These are phyloP conservation scores for Trogon surrucura DNA, from an alignment of 2,113 vertebrate species.

Conservation along the genomic window DNA sequence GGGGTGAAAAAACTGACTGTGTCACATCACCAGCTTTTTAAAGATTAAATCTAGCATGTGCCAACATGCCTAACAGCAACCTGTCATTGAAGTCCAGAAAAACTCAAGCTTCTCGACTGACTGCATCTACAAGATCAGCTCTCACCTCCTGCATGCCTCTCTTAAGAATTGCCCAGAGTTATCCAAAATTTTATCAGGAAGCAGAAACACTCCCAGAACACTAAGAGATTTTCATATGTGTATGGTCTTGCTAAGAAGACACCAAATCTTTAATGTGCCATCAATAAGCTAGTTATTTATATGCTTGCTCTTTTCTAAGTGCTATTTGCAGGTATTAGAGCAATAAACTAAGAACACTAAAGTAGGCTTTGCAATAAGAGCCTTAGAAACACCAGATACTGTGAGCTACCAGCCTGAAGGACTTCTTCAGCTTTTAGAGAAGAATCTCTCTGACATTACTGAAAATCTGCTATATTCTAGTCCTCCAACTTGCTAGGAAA, in stretches of 20 bases:
- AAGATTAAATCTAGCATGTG: constrained; percentile 15
- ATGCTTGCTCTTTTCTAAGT: background rate
- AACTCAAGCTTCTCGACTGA: background rate
- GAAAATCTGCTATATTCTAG: background rate
- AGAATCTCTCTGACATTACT: background rate
- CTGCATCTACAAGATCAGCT: background rate
- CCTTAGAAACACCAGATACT: background rate
- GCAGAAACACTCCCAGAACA: background rate
- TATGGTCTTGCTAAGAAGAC: background rate
- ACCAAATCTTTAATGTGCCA: background rate
- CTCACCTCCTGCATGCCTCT: background rate
- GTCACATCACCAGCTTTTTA: background rate
- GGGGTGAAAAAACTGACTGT: background rate
- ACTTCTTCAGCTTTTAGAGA: background rate
- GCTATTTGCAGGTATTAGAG: background rate
- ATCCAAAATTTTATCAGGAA: background rate
- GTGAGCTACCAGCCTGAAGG: background rate
- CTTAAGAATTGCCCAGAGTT: background rate
- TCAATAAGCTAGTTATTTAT: background rate
- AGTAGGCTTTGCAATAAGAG: constrained; percentile 31
- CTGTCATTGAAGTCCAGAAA: constrained; percentile 19
- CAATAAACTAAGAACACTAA: constrained; percentile 12
- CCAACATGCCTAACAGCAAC: background rate
- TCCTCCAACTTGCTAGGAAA: background rate
- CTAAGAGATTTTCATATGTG: background rate